Evolutionary conservation across 2,113 vertebrate genomes (phyloP).

Genomic region (Hiodon alosoides): DNA sequence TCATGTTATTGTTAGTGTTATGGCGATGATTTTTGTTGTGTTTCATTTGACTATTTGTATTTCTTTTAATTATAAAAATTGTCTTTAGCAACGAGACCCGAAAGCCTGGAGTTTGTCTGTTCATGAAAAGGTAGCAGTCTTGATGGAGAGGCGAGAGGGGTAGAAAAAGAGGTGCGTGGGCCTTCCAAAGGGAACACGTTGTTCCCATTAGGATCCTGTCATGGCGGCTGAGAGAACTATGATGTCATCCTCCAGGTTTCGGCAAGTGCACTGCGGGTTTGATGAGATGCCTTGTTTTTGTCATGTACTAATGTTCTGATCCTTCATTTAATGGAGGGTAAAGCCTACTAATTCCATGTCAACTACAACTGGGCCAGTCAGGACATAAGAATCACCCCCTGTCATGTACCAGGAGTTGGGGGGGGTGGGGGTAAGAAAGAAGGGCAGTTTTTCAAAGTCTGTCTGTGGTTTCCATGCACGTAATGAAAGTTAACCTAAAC

Average conservation of each 20-base stretch:
- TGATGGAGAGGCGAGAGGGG: slow-evolving; percentile 6
- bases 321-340: slow-evolving; percentile 33
- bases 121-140: slow-evolving; percentile 5
- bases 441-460: slow-evolving; percentile 36
- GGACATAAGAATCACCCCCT: slow-evolving; percentile 17
- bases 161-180: background rate
- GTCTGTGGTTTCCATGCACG: slow-evolving; percentile 43
- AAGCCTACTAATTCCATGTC: slow-evolving; percentile 23
- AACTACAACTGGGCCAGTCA: slow-evolving; percentile 13
- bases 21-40: background rate
- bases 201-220: slow-evolving; percentile 61
- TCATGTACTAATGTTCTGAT: slow-evolving; percentile 36
- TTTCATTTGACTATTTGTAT: slow-evolving; percentile 16
- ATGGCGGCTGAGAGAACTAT: slow-evolving; percentile 52
- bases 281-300: slow-evolving; percentile 38
- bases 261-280: slow-evolving; percentile 38
- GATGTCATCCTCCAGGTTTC: slow-evolving; percentile 53
- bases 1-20: background rate
- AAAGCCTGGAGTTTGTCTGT: slow-evolving; percentile 11
- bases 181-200: slow-evolving; percentile 51
- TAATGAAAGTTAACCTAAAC: slow-evolving; percentile 32
- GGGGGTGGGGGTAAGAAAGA: background rate
- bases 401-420: slow-evolving; percentile 11
- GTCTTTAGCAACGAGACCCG: slow-evolving; percentile 6
- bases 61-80: slow-evolving; percentile 26